Percentiles rank a stretch among this genome's conserved stretches.
Evolutionary conservation across 2,113 vertebrate genomes (phyloP).

Genomic region (Thomomys bottae): DNA sequence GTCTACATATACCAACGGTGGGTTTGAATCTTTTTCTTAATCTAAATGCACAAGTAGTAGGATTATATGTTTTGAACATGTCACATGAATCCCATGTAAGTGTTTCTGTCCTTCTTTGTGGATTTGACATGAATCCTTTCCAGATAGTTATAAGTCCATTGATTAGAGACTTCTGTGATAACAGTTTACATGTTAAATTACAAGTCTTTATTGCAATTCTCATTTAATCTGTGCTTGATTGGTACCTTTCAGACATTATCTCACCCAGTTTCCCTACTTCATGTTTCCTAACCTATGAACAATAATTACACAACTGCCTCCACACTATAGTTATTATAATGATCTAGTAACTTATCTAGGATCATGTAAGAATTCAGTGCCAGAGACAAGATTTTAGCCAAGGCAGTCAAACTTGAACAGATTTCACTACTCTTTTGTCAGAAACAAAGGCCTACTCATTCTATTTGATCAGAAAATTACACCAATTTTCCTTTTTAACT

Average conservation of each 20-base stretch:
- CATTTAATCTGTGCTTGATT: background rate
- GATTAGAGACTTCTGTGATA: background rate
- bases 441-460: background rate
- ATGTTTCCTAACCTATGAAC: background rate
- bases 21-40: background rate
- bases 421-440: background rate
- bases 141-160: background rate
- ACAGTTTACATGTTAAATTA: background rate
- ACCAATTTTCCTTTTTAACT: background rate
- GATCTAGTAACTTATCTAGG: background rate
- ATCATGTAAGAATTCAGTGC: background rate
- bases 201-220: background rate
- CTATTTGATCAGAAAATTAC: background rate
- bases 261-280: slow-evolving; percentile 2
- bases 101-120: background rate
- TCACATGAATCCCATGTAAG: slow-evolving; percentile 3
- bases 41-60: background rate
- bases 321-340: background rate
- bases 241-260: slow-evolving; percentile 10
- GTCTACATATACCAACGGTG: background rate
- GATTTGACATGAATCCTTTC: background rate
- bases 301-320: background rate
- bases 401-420: background rate
- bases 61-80: background rate
- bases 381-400: background rate